Percentiles rank a stretch among this genome's conserved stretches.
Evolutionary conservation across 2,888 invertebrate species (phyloP).

Genomic region (Prionchulus punctatus): DNA sequence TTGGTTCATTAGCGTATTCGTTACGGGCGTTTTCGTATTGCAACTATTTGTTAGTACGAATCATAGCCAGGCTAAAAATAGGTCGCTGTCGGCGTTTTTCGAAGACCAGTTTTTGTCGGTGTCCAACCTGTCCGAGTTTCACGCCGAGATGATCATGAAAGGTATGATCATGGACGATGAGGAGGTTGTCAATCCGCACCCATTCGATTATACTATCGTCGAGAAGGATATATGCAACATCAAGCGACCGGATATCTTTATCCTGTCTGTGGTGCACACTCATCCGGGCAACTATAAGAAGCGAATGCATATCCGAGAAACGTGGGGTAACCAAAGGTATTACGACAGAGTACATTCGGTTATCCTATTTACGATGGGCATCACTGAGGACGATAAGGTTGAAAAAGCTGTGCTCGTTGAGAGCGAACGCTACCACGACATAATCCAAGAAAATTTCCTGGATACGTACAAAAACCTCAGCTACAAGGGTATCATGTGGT

Average conservation of each 20-base stretch:
- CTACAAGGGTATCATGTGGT: slow-evolving; percentile 12
- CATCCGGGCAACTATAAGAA: slow-evolving; percentile 8
- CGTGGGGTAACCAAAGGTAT: slow-evolving; percentile 10
- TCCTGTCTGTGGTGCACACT: slow-evolving; percentile 10
- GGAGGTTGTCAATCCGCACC: slow-evolving; percentile 8
- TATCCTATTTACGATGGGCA: slow-evolving; percentile 9
- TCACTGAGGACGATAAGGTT: background rate
- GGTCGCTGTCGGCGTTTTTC: background rate
- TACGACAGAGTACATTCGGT: slow-evolving; percentile 6
- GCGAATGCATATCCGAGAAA: slow-evolving; percentile 10
- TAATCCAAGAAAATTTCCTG: slow-evolving; percentile 12
- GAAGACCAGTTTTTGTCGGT: no score
- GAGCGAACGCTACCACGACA: slow-evolving; percentile 4
- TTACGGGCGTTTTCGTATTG: background rate
- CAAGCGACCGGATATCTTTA: slow-evolving; percentile 5
- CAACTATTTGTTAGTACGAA: background rate
- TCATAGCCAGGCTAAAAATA: background rate
- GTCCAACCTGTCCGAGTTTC: no score
- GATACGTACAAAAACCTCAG: slow-evolving; percentile 12
- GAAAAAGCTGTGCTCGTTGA: background rate
- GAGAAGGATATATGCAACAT: slow-evolving; percentile 1
- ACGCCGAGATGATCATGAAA: no score
- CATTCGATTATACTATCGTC: slow-evolving; percentile 3
- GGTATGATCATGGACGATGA: background rate
- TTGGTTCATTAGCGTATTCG: background rate